phyloP scores from a whole-genome alignment of 1,140 invertebrate species.

The Sitodiplosis mosellana region DNA sequence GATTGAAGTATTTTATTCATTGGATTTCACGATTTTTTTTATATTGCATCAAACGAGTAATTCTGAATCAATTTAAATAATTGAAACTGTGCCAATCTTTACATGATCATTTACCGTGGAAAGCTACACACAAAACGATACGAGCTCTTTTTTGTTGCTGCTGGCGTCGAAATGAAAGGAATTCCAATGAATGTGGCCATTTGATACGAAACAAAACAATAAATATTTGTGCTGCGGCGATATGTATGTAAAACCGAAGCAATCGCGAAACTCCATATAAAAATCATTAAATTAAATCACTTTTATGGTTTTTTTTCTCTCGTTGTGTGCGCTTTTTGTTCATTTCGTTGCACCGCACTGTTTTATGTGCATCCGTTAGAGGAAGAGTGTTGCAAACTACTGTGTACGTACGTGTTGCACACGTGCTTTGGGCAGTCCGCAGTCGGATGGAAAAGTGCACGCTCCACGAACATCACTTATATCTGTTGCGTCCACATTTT shows the following conservation, averaged over 20 bases:
- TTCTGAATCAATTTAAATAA: too few species aligned
- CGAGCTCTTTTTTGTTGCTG: too few species aligned
- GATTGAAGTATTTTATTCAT: too few species aligned
- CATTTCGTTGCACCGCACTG: not conserved
- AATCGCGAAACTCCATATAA: not conserved
- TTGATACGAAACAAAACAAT: not conserved
- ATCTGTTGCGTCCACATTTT: too few species aligned
- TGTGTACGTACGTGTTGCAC: not conserved
- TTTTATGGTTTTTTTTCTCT: not conserved
- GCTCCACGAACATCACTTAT: too few species aligned
- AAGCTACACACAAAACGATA: not conserved
- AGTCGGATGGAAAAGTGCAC: too few species aligned
- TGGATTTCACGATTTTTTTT: too few species aligned
- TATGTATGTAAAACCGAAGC: too few species aligned
- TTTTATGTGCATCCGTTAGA: not conserved
- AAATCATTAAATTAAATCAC: constrained; percentile 1
- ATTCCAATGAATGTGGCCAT: not conserved
- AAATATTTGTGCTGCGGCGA: too few species aligned
- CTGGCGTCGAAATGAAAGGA: not conserved
- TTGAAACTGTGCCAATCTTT: too few species aligned
- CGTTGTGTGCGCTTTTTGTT: not conserved
- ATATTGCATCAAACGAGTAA: too few species aligned
- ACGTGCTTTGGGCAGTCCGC: too few species aligned
- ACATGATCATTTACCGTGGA: not conserved
- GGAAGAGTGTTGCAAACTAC: not conserved